A percentile compares a stretch with the other conserved stretches of the same genome.
Evolutionary conservation across 2,888 invertebrate species (phyloP).

Genomic region (Aplocera efformata): DNA sequence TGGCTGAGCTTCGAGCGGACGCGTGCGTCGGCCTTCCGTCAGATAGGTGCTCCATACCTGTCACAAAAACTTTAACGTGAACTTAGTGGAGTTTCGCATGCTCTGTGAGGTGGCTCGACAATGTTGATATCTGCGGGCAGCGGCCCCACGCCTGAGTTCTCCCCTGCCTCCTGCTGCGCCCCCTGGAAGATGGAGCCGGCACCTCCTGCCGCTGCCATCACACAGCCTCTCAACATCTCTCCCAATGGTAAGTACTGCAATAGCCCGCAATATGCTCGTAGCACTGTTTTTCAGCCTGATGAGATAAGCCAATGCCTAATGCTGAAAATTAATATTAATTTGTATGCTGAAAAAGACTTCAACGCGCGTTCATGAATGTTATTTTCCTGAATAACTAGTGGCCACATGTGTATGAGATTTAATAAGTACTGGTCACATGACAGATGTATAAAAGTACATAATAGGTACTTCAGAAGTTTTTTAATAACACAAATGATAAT

Average conservation of each 20-base stretch:
- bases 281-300: too few relatives aligned
- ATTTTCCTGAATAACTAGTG: too few relatives aligned
- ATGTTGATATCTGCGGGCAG: constrained; percentile 85
- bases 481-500: too few relatives aligned
- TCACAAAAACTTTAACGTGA: constrained; percentile 38
- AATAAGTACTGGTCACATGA: too few relatives aligned
- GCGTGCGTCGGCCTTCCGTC: constrained; percentile 67
- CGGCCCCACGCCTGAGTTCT: constrained; percentile 80
- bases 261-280: too few relatives aligned
- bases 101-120: constrained; percentile 58
- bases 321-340: background rate
- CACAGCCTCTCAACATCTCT: constrained; percentile 80
- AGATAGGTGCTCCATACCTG: constrained; percentile 41
- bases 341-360: constrained; percentile 14
- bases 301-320: background rate
- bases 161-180: constrained; percentile 80
- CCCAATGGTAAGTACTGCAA: constrained; percentile 73
- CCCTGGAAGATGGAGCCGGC: constrained; percentile 84
- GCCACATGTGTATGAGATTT: too few relatives aligned
- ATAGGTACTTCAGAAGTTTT: too few relatives aligned
- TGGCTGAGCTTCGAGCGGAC: constrained; percentile 78
- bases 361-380: constrained; percentile 17
- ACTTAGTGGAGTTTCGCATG: constrained; percentile 56
- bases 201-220: constrained; percentile 73
- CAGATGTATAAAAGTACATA: too few relatives aligned